Evolutionary conservation across 2,888 invertebrate species (phyloP).

Genomic region (Aphidoletes aphidimyza): DNA sequence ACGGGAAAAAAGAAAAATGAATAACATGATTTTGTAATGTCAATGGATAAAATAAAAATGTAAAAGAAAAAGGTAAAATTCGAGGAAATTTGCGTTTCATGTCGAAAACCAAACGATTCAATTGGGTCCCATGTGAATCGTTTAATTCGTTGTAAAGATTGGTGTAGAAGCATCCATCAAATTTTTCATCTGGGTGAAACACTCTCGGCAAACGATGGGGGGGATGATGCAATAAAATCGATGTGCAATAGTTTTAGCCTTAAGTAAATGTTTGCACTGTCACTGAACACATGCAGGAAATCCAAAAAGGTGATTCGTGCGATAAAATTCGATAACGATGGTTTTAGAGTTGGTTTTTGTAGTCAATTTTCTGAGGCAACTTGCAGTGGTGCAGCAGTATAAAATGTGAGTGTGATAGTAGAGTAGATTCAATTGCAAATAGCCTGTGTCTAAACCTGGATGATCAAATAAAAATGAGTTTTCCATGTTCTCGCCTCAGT

Average conservation of each 20-base stretch:
- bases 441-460: conserved; percentile 54
- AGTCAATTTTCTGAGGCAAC: neutral
- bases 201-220: too few relatives aligned
- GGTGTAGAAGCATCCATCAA: too few relatives aligned
- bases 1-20: neutral
- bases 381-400: neutral
- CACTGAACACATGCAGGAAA: too few relatives aligned
- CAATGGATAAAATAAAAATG: neutral
- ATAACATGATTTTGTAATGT: neutral
- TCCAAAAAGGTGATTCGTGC: too few relatives aligned
- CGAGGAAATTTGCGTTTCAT: neutral
- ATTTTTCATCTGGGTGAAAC: too few relatives aligned
- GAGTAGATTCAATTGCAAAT: conserved; percentile 35
- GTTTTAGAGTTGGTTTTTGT: neutral
- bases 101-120: too few relatives aligned
- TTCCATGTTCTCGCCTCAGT: conserved; percentile 57
- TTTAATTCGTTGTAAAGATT: too few relatives aligned
- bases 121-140: too few relatives aligned
- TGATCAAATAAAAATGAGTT: conserved; percentile 59
- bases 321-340: neutral
- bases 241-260: too few relatives aligned
- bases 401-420: conserved; percentile 29
- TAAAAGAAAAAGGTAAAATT: neutral
- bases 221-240: too few relatives aligned
- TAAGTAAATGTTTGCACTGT: too few relatives aligned